phyloP scores from a whole-genome alignment of 2,113 vertebrate species.

The Atrichornis clamosus region DNA sequence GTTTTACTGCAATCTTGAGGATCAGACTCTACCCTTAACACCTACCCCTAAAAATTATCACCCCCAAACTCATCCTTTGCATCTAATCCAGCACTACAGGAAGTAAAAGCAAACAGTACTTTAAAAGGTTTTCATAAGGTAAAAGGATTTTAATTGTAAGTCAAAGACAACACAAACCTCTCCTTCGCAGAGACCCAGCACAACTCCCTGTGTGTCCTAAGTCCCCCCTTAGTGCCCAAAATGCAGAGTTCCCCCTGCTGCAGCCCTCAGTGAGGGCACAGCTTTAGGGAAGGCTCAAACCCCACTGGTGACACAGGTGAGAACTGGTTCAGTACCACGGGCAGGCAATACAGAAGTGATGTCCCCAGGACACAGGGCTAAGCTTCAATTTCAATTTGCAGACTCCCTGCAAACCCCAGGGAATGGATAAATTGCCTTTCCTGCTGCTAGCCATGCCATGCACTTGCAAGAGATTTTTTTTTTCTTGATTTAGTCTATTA shows the following conservation, averaged over 20 bases:
- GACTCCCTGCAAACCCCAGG: constrained; percentile 5
- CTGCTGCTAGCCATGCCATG: background rate
- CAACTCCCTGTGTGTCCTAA: background rate
- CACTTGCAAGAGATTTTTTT: background rate
- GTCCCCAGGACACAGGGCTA: background rate
- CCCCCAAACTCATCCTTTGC: background rate
- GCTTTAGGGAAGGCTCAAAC: background rate
- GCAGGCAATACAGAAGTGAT: background rate
- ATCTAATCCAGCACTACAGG: background rate
- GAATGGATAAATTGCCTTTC: constrained; percentile 15
- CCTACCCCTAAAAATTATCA: background rate
- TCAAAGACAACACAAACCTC: background rate
- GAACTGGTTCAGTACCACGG: background rate
- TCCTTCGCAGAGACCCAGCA: background rate
- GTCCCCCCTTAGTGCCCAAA: background rate
- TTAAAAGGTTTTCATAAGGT: background rate
- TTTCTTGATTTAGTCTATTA: constrained; percentile 27
- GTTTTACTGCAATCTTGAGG: background rate
- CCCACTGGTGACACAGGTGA: background rate
- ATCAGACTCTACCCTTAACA: background rate
- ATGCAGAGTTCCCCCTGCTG: background rate
- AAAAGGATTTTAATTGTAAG: background rate
- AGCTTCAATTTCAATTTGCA: constrained; percentile 21
- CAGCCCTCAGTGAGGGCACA: background rate
- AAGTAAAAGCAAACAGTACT: background rate